Base-by-base conservation (phyloP, 2,888 invertebrate genomes). In the Coenonympha arcania region DNA sequence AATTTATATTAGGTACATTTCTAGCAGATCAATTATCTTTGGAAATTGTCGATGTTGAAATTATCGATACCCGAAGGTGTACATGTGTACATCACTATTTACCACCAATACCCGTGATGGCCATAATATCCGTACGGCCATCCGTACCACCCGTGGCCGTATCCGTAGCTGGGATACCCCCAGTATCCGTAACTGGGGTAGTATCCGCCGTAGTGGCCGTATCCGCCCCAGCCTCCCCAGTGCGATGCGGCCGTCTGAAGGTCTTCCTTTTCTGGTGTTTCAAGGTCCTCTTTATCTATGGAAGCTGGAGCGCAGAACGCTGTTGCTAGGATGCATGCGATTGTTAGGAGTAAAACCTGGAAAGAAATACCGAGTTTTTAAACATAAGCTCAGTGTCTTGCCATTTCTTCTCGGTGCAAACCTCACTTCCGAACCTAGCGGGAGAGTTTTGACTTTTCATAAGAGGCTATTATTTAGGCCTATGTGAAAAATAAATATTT, bases 181-280 rank as follows among this genome's bases (percentile, higher is more conserved):
- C 40, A 39, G 39, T 62, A 53, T 2, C 62, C 59, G 37, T 62
- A 60, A 22, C 50, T 47, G 5, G 63, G 62, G 40, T 59, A 58
- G 20, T 59, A 58, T 43, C 45, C 52, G 24, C 58, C 56, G 44
- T 68, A 66, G 1, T 68, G 69, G 31, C 64, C 59, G 52, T 60
- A 67, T 33, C 60, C 54, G 6, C 61, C 56, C 13, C 48, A 48
- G 46, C 66, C 68, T 6, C 64, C 68, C 11, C 64, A 85, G 50
- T 78, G 77, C 0, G 85, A 75, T 0, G 86, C 87, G 0, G 81
- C 81, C 0, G 84, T 71, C 54, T 84, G 79, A 1, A 87, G 64
- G 55, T 86, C 86, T 9, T 77, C 81, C 15, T 79, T 76, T 2
- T 76, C 79, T 2, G 71, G 59, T 1, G 63, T 62, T 3, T 60